Evolutionary conservation across 1,140 invertebrate species (phyloP), one percentile per base, ranked within the genome.

Genomic region (Uloborus diversus): DNA sequence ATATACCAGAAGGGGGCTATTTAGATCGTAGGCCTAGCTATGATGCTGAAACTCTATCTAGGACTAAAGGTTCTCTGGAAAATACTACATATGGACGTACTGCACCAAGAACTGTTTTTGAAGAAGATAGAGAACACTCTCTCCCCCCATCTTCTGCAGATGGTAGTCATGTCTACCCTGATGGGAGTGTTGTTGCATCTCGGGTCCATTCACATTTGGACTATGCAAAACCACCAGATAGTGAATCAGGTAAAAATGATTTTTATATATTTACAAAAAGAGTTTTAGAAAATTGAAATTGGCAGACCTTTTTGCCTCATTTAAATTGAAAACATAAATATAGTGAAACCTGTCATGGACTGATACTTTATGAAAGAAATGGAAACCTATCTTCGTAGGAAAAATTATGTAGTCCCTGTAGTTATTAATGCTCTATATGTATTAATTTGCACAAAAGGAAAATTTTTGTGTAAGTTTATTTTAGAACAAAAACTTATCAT

Each of bases 1-100:
- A 84, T 35, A n/a, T n/a, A n/a, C 62, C 68, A 9, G 64, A 68
- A 20, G 65, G 82, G 78, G 84, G 84, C 9, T 85, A 85, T 80
- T 51, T 85, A 17, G 84, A 85, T 62, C 68, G 81, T 0, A 27
- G 83, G 23, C 82, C 81, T 5, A 82, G 70, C 51, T 85, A 82
- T 81, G 84, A 85, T 69, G 84, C 84, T 28, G 76, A 80, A 62
- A 73, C 80, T 23, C 66, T 33, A 35, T 28, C 30, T 32, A 33
- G 47, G 5, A 64, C 42, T 35, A 53, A 79, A 47, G 57, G 65
- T 56, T 68, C 27, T 4, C 73, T 27, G 23, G 49, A 59, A 64
- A 33, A 53, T 53, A n/a, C 61, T 53, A 25, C 70, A 37, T 81
- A 66, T 51, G 35, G 61, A 27, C 57, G 32, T 75, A n/a, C n/a